A percentile compares a stretch with the other conserved stretches of the same genome.
Evolutionary conservation across 2,888 invertebrate genomes (phyloP).

Genomic region (Caenorhabditis plicata): DNA sequence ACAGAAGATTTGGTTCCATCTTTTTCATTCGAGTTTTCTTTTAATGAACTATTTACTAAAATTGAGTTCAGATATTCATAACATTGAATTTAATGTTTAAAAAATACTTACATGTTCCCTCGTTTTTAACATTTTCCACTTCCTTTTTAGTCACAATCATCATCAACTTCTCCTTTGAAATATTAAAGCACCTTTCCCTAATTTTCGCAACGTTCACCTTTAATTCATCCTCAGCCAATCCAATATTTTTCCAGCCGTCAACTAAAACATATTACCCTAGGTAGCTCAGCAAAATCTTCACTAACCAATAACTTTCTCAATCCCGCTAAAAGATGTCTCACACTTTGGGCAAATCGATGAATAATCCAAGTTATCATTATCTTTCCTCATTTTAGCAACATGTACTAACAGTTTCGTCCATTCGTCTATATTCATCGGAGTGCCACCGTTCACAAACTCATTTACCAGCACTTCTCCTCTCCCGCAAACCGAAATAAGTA

Average conservation of each 20-base stretch:
- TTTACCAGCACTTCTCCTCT: conserved; percentile 13
- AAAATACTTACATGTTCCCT: background rate
- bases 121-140: background rate
- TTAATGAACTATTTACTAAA: background rate
- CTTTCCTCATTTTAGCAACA: conserved; percentile 7
- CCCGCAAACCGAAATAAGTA: conserved; percentile 28
- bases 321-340: conserved; percentile 28
- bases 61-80: background rate
- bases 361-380: background rate
- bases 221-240: conserved; percentile 15
- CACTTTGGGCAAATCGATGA: conserved; percentile 33
- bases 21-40: background rate
- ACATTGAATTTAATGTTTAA: background rate
- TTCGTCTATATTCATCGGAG: conserved; percentile 9
- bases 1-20: background rate
- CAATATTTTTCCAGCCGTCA: conserved; percentile 13
- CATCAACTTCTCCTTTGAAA: conserved; percentile 16
- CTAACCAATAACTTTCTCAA: conserved; percentile 15
- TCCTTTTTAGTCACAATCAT: conserved; percentile 6
- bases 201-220: conserved; percentile 21
- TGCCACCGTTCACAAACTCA: conserved; percentile 8
- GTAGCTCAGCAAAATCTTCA: background rate
- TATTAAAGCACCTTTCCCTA: conserved; percentile 22
- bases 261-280: conserved; percentile 3
- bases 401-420: conserved; percentile 17